phyloP scores from a whole-genome alignment of 1,140 invertebrate species.

The Cydia pomonella region DNA sequence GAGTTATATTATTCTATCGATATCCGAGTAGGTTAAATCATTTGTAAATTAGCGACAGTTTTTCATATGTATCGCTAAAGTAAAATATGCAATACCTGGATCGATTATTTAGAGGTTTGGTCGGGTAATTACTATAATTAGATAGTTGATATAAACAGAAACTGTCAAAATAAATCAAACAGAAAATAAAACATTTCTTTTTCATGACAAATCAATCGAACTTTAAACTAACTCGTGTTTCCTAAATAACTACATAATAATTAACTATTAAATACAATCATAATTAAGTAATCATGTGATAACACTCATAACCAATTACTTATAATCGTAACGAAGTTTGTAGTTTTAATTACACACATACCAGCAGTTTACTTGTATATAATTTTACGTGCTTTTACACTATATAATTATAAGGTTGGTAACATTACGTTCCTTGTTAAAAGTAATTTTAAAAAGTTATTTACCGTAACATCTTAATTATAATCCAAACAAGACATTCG shows the following conservation, averaged over 20 bases:
- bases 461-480: conserved; percentile 1
- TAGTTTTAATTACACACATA: background rate
- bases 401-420: background rate
- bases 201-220: background rate
- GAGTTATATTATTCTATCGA: background rate
- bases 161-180: too few relatives aligned
- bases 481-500: background rate
- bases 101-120: too few relatives aligned
- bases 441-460: background rate
- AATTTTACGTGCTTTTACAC: background rate
- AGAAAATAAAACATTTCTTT: background rate
- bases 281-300: background rate
- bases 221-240: too few relatives aligned
- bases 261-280: background rate
- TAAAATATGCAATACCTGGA: too few relatives aligned
- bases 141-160: too few relatives aligned
- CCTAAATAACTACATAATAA: too few relatives aligned
- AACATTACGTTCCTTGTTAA: background rate
- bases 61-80: too few relatives aligned
- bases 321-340: background rate
- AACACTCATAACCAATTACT: background rate
- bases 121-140: too few relatives aligned
- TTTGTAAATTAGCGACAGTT: too few relatives aligned
- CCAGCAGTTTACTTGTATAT: background rate
- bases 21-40: background rate